Evolutionary conservation across 1,140 invertebrate species (phyloP), one percentile per base, ranked within the genome.

Genomic region (Goniozus legneri): DNA sequence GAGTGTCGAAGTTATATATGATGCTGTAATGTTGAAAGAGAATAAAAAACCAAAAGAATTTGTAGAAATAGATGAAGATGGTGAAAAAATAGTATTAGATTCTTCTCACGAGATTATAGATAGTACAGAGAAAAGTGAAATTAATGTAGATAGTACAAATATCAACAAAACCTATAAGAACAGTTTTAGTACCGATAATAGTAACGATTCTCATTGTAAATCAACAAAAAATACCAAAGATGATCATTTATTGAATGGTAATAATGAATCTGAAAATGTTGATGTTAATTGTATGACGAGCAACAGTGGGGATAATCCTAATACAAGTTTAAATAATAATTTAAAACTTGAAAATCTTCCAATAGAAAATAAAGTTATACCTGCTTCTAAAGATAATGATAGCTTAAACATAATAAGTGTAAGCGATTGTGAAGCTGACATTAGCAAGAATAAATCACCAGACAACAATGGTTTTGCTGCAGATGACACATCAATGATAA

Each of bases 1-100:
- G 40, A 73, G 69, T 35, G 56, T 72, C 15, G 72, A 73, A 46
- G 44, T 73, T 1, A 59, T 67, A 20, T 73, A 62, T 27, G 67
- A 73, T 21, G 50, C 54, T 22, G 50, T 55, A 16, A 24, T 31
- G 0, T 36, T 44, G 3, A 56, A 41, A 19, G 56, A 57, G 14
- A 53, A 58, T 6, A 3, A 37, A 6, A 66, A 60, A 34, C 34
- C 57, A 1, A 49, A 51, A 20, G 65, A 66, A 35, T 30, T 72
- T 3, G 64, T 74, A 2, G 65, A 73, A 33, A 69, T 73, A 3
- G 56, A 62, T 32, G 69, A 73, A 33, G 63, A 68, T 3, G 57
- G 56, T 3, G 62, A 68, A 4, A 65, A 59, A 13, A 62, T 67
- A 3, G 45, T 71, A 0, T 15, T 68, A 10, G 65, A 63, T 27